Base-by-base conservation (phyloP, 2,113 vertebrate genomes). In the Neoarius graeffei region DNA sequence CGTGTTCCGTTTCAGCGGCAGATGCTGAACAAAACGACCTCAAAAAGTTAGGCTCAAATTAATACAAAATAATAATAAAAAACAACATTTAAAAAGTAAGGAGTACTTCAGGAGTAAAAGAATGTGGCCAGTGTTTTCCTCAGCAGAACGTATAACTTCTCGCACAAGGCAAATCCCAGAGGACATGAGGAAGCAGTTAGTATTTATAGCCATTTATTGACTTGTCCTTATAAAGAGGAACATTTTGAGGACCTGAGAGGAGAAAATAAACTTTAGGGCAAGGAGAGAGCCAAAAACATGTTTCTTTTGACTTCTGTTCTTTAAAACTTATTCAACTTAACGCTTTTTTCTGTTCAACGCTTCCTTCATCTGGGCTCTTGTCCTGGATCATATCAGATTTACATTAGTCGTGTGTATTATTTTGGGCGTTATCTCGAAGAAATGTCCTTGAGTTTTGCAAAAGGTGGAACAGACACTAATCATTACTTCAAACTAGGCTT, bases 1-100 rank as follows among this genome's bases (percentile, higher is more conserved):
- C 90, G 87, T 91, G 89, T 85, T 91, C 91, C 87, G 83, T 90
- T 88, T 25, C 85, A 85, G 86, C 81, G 83, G 85, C 91, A 91
- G 91, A 91, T 88, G 92, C 77, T 76, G 67, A 90, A 85, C 84
- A 85, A 80, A 92, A 88, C 77, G 83, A 86, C 90, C 85, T 3
- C 90, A 91, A 90, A 90, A 91, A 92, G 64, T 88, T 56, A 2
- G 77, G 57, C 50, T 90, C 90, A 25, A 13, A 81, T 57, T 57
- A 57, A 66, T 69, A 30, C 8, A 23, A 35, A 86, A 30, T 3
- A 17, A 25, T 42, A 42, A 42, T 42, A 42, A 42, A 42, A 42
- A 42, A 42, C 3, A 57, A 9, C 6, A n/a, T 56, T 35, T 35
- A 5, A 48, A 80, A 71, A 81, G 27, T 20, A 50, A 79, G 60